Conservation (phyloP, 2,113 vertebrate species). For the Kobus ellipsiprymnus region DNA sequence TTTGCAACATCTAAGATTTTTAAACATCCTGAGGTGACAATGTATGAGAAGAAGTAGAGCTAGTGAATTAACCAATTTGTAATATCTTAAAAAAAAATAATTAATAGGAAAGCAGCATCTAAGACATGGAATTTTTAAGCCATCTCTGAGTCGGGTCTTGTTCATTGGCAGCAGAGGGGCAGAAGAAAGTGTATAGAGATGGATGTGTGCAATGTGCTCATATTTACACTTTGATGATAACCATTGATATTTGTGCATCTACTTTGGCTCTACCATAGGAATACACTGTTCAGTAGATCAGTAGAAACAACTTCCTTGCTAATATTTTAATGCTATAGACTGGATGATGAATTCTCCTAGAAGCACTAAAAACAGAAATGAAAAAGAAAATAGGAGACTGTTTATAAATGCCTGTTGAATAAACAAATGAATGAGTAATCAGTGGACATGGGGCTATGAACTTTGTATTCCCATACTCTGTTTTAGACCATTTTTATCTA, state of each 20-base stretch:
- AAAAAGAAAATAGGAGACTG: neutral
- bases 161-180: neutral
- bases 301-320: neutral
- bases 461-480: neutral
- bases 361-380: neutral
- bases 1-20: neutral
- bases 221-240: neutral
- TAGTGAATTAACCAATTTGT: neutral
- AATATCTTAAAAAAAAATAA: neutral
- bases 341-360: neutral
- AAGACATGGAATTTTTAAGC: neutral
- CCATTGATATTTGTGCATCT: neutral
- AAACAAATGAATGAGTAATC: neutral
- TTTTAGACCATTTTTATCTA: neutral
- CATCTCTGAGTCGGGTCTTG: neutral
- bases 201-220: neutral
- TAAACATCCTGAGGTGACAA: neutral
- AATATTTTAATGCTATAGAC: neutral
- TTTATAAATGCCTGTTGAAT: neutral
- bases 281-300: neutral
- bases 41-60: neutral
- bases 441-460: neutral
- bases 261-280: neutral
- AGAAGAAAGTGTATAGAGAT: neutral
- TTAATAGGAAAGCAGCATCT: neutral